Conservation (phyloP, 2,888 invertebrate species). For the Lysandra coridon region DNA sequence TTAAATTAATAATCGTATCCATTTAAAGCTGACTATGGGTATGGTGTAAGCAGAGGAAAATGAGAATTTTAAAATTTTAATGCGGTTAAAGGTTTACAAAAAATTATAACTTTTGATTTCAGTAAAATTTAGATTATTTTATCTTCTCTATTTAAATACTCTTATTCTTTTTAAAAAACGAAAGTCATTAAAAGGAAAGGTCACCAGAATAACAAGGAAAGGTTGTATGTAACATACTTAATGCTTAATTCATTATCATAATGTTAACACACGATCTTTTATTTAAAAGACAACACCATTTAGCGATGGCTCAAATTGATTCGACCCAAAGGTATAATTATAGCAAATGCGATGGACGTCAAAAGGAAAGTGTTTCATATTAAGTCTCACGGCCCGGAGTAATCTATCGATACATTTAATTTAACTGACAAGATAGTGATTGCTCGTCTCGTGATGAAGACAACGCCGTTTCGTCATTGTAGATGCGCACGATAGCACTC, state of each 20-base stretch:
- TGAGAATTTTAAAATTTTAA: not conserved
- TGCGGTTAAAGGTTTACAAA: not conserved
- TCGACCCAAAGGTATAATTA: constrained; percentile 29
- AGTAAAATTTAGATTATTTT: no score
- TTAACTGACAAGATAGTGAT: constrained; percentile 80
- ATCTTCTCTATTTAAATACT: no score
- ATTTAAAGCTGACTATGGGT: not conserved
- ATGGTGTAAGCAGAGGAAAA: not conserved
- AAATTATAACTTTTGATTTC: not conserved
- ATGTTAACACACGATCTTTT: constrained; percentile 54
- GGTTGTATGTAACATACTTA: not conserved
- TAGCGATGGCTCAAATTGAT: constrained; percentile 31
- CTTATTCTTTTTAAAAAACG: no score
- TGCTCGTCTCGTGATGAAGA: constrained; percentile 80
- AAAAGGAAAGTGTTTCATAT: constrained; percentile 69
- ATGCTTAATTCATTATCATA: constrained; percentile 49
- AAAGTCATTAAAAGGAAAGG: no score
- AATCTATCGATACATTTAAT: constrained; percentile 81
- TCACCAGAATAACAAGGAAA: not conserved
- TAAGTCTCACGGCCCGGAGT: constrained; percentile 74
- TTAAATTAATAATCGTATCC: constrained; percentile 2
- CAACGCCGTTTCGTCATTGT: constrained; percentile 81
- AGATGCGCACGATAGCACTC: constrained; percentile 80
- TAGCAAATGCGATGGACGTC: constrained; percentile 34
- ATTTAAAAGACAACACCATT: constrained; percentile 25